These are phyloP conservation scores for Cichlasoma orientale DNA, from an alignment of 2,797 vertebrate genomes.

Conservation along the genomic window DNA sequence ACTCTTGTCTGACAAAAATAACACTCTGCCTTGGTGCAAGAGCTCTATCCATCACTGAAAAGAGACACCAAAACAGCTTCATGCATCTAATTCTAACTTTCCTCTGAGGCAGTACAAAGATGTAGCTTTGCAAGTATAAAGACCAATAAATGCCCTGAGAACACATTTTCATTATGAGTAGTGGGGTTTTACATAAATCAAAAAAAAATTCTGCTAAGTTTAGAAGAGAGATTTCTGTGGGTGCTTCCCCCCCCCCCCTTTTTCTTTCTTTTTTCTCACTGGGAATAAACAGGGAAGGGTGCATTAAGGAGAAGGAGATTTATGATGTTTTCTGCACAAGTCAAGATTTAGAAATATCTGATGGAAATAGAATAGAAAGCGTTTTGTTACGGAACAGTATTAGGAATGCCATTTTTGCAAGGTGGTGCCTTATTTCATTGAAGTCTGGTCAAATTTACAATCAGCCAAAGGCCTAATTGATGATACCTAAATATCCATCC, in stretches of 20 bases:
- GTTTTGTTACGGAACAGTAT: background rate
- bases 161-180: slow-evolving; percentile 1
- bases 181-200: background rate
- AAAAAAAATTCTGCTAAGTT: background rate
- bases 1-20: background rate
- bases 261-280: background rate
- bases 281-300: background rate
- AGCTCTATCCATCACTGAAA: background rate
- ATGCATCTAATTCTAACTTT: background rate
- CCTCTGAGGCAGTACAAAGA: background rate
- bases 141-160: background rate
- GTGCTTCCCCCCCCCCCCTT: no score
- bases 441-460: background rate
- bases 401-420: background rate
- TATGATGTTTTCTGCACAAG: background rate
- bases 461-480: background rate
- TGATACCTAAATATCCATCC: background rate
- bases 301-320: background rate
- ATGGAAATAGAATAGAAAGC: background rate
- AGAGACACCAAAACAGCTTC: background rate
- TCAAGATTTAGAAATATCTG: background rate
- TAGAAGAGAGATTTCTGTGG: background rate
- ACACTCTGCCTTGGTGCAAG: background rate
- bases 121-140: background rate
- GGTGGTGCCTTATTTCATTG: background rate